Evolutionary conservation across 1,140 invertebrate species (phyloP).

Genomic region (Sycobia sp.): DNA sequence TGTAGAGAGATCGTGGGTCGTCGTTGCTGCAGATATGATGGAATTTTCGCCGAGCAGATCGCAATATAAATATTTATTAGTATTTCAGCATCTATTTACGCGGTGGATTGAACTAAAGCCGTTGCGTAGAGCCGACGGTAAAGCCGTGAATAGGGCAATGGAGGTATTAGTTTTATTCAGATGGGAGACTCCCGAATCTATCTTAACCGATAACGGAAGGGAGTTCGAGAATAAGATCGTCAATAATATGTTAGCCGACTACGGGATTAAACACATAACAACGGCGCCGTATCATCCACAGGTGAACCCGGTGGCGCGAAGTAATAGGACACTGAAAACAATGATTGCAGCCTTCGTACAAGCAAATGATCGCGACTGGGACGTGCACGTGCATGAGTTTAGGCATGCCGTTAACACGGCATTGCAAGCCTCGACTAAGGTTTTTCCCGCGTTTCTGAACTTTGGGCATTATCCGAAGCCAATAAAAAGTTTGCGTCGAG

Average conservation of each 20-base stretch:
- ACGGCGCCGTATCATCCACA: slow-evolving; percentile 12
- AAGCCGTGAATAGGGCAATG: neutral
- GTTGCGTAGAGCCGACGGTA: neutral
- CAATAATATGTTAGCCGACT: neutral
- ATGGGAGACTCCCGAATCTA: slow-evolving; percentile 22
- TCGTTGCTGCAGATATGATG: slow-evolving; percentile 28
- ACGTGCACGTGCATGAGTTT: slow-evolving; percentile 10
- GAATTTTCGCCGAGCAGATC: slow-evolving; percentile 15
- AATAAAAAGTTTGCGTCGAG: neutral
- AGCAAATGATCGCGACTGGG: slow-evolving; percentile 1
- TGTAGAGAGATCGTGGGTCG: slow-evolving; percentile 21
- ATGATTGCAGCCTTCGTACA: slow-evolving; percentile 4
- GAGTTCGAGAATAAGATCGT: slow-evolving; percentile 21
- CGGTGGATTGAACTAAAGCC: slow-evolving; percentile 27
- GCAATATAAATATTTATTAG: slow-evolving; percentile 12
- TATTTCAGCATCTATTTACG: slow-evolving; percentile 32
- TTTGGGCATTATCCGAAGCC: slow-evolving; percentile 6
- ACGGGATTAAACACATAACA: neutral
- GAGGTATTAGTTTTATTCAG: slow-evolving; percentile 16
- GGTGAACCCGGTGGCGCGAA: slow-evolving; percentile 9
- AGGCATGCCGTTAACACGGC: slow-evolving; percentile 12
- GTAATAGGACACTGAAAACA: slow-evolving; percentile 11
- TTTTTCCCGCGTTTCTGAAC: slow-evolving; percentile 22
- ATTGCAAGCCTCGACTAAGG: neutral
- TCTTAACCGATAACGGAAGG: slow-evolving; percentile 26